Percentiles rank a stretch among this genome's conserved stretches.
These are phyloP conservation scores for Cynodonichthys magdalenae DNA, from an alignment of 2,797 vertebrate species.

Conservation along the genomic window DNA sequence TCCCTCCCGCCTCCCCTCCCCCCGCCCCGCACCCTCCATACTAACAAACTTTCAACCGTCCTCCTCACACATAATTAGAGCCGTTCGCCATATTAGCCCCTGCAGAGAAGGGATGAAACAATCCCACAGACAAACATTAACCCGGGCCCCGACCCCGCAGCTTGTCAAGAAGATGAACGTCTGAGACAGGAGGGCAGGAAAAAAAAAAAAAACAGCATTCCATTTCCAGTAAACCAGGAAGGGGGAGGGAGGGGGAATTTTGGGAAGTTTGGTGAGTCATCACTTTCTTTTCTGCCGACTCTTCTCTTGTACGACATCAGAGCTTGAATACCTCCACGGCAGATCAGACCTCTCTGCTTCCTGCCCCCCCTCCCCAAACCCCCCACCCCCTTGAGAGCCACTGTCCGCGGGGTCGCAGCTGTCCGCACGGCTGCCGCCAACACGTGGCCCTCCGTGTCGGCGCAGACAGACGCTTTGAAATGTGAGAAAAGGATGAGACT, in stretches of 20 bases:
- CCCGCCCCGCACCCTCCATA: neutral
- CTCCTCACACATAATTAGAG: conserved; percentile 64
- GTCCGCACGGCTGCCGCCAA: conserved; percentile 51
- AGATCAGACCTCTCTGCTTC: conserved; percentile 59
- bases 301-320: conserved; percentile 44
- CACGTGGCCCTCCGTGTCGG: conserved; percentile 29
- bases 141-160: conserved; percentile 64
- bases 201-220: conserved; percentile 73
- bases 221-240: conserved; percentile 83
- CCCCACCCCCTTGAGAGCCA: conserved; percentile 32
- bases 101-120: conserved; percentile 57
- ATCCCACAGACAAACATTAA: conserved; percentile 76
- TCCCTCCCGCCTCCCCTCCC: conserved; percentile 20
- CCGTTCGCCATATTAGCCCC: conserved; percentile 42
- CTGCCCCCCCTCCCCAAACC: conserved; percentile 13
- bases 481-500: conserved; percentile 49
- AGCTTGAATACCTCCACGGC: conserved; percentile 60
- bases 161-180: conserved; percentile 76
- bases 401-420: conserved; percentile 50
- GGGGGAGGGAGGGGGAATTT: conserved; percentile 75
- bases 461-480: conserved; percentile 42
- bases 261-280: conserved; percentile 86
- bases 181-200: conserved; percentile 40
- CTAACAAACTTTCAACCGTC: conserved; percentile 61
- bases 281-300: conserved; percentile 77